Base-by-base conservation (phyloP, 2,113 vertebrate genomes). In the Lates calcarifer region DNA sequence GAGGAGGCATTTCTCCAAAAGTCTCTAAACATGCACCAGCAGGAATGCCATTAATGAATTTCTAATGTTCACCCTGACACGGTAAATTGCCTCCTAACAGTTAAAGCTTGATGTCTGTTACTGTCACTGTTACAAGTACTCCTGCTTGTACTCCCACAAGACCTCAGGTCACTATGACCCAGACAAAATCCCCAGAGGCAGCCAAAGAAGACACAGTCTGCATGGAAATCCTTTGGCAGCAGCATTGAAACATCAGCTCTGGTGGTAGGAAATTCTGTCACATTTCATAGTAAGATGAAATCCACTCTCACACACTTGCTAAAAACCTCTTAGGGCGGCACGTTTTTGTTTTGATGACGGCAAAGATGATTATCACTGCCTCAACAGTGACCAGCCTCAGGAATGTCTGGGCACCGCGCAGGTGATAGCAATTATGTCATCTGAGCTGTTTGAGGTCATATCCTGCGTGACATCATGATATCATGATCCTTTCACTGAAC, bases 401-500 rank as follows among this genome's bases (percentile, higher is more conserved):
- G 76, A 88, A 89, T 83, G 86, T 85, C 81, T 77, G 66, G 74
- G 74, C 75, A 79, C 64, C 33, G 2, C 47, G 51, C 85, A 93
- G 88, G 88, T 89, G 92, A 91, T 71, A 90, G 68, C 61, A 87
- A 82, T 91, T 89, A 91, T 88, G 89, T 85, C 68, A 91, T 84
- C 51, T 55, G 84, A 91, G 85, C 80, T 0, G 56, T 47, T 72
- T 82, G 76, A 91, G 86, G 79, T 89, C 84, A 85, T 69, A 83
- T 90, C 79, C 89, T 87, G 61, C 18, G 17, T 84, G 84, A 88
- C 60, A 35, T 88, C 82, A 83, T 76, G 68, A 84, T 77, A 65
- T 81, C 51, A 41, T 58, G 45, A 87, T 85, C 53, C 55, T 28
- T 80, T 66, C 43, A 26, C 77, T 77, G 73, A 76, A 53, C 80